Conservation (phyloP, 2,113 vertebrate genomes). For the Clarias macrocephalus region DNA sequence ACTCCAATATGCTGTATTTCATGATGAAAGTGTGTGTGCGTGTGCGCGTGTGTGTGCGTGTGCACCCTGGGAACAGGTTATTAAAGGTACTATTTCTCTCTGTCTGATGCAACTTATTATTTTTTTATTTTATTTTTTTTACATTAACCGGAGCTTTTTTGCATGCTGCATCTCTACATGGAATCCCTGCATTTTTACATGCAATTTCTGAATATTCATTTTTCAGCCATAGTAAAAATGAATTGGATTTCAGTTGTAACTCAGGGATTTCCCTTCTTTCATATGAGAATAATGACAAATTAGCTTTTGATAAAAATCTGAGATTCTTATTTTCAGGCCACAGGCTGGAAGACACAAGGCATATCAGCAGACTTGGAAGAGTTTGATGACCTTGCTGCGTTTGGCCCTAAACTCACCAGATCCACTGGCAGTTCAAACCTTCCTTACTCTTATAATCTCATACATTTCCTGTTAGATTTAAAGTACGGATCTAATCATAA, state of each 20-base stretch:
- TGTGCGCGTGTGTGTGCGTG: background rate
- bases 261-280: conserved; percentile 35
- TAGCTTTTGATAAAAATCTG: background rate
- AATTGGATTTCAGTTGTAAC: conserved; percentile 47
- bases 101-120: background rate
- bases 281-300: conserved; percentile 63
- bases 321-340: background rate
- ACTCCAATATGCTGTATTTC: conserved; percentile 4
- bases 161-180: conserved; percentile 55
- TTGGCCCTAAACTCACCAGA: background rate
- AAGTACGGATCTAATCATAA: background rate
- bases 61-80: background rate
- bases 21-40: conserved; percentile 9
- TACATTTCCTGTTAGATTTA: background rate
- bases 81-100: background rate
- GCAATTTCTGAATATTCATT: conserved; percentile 54
- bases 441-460: background rate
- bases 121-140: background rate
- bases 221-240: conserved; percentile 56
- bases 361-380: background rate
- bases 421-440: background rate
- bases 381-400: background rate
- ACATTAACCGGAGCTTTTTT: conserved; percentile 25
- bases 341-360: conserved; percentile 21
- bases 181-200: conserved; percentile 45